Evolutionary conservation across 2,888 invertebrate genomes (phyloP), one percentile per base, ranked within the genome.

Genomic region (Arctia plantaginis): DNA sequence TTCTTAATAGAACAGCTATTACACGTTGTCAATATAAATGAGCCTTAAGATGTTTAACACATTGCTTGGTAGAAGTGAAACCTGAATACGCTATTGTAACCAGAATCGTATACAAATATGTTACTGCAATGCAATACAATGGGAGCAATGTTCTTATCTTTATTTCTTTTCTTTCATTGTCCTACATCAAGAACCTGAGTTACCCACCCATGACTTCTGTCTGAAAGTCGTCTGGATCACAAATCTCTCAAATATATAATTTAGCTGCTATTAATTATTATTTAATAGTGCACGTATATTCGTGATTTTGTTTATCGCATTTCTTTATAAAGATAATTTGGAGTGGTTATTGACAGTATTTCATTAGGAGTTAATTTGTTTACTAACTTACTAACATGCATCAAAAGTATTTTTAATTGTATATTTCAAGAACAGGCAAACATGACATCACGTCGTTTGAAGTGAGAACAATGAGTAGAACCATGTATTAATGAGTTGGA

Each of bases 401-500:
- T 83, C 87, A 87, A 74, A 88, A 85, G 85, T 87, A 86, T 85
- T 87, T 85, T 82, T 83, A 83, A 86, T 82, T 85, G 77, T 77
- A 85, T 85, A 83, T 89, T 90, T 86, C 73, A 81, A 88, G 89
- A 90, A 89, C 80, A 59, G 82, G 86, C 82, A 79, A 84, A 80
- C 85, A 89, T 93, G 91, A 91, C 90, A 91, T 92, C 91, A 92
- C 87, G 80, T 75, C 85, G 85, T 88, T 88, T 82, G 86, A 89
- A 86, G 81, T 80, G 84, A 89, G 83, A 89, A 90, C 90, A 90
- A 91, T 90, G 90, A 87, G 86, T 88, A 90, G 87, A 89, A 87
- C 86, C 86, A 81, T 86, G 86, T 87, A 89, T 87, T 89, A 91
- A 89, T 90, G 85, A 82, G 87, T 87, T 84, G 75, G 82, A 89